Base-by-base conservation (phyloP, 2,797 vertebrate genomes). In the Eutrigla gurnardus region DNA sequence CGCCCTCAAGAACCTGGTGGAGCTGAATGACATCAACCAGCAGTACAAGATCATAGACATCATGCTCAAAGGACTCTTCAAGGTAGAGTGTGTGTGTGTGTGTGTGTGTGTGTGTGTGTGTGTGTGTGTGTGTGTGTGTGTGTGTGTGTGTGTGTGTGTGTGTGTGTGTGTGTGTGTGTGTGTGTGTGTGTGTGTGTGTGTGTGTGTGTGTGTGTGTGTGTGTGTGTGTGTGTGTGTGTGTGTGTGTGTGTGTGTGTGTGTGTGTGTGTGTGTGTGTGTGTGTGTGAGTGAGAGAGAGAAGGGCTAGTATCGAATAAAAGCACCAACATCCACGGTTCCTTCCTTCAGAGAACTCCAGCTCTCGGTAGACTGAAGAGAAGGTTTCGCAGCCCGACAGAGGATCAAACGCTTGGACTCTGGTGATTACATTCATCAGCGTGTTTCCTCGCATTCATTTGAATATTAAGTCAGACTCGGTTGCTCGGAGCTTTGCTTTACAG, bases 31-130 rank as follows among this genome's bases (percentile, higher is more conserved):
- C 55, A 86, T 99, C 86, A 97, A 99, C 93, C 98, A 99, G 91
- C 97, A 98, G 89, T 98, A 99, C 93, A 99, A 97, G 94, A 99
- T 99, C 90, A 98, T 99, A 11, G 97, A 99, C 85, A 97, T 99
- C 94, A 99, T 99, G 97, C 96, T 99, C 73, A 98, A 98, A 91
- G 98, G 98, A 11, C 96, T 99, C 57, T 99, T 99, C 84, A 98
- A 99, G 96, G 98, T 95, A 85, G 4, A 11, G 4, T 42, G 43
- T 45, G 57, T 53, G 14, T 39, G 42, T 46, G 42, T 68, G 35
- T 33, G 39, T 43, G 50, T 49, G 14, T 63, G 42, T 39, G 39
- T 33, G n/a, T 65, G 25, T 47, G 33, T 37, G 46, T 68, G 35
- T 59, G 37, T 35, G 42, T 50, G 47, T 52, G 42, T 47, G 35